Evolutionary conservation across 2,888 invertebrate species (phyloP).

Genomic region (Parasteatoda lunata): DNA sequence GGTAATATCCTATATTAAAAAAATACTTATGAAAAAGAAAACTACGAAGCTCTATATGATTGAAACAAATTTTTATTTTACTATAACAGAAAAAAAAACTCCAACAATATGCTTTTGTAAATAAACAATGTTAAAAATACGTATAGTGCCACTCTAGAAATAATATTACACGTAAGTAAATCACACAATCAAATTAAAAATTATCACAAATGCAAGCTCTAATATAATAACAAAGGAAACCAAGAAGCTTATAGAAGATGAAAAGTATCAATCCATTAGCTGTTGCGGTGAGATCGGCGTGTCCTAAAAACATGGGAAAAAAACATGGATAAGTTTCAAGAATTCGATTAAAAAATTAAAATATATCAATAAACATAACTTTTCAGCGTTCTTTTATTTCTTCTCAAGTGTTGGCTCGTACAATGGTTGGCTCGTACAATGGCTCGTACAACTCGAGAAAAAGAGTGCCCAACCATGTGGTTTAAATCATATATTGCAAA

Average conservation of each 20-base stretch:
- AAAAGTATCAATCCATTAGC: slow-evolving; percentile 63
- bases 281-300: slow-evolving; percentile 67
- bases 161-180: not conserved
- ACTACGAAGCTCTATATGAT: too few species aligned
- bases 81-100: slow-evolving; percentile 61
- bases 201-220: slow-evolving; percentile 6
- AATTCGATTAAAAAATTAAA: too few species aligned
- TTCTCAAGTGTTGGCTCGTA: too few species aligned
- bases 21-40: too few species aligned
- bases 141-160: not conserved
- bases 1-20: too few species aligned
- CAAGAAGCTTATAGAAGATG: slow-evolving; percentile 30
- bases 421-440: too few species aligned
- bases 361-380: too few species aligned
- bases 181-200: not conserved
- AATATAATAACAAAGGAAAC: not conserved
- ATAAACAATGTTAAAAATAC: not conserved
- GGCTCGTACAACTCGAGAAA: too few species aligned
- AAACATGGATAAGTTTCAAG: too few species aligned
- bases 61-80: slow-evolving; percentile 45
- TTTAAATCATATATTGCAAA: too few species aligned
- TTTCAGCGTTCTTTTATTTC: too few species aligned
- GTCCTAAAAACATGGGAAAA: slow-evolving; percentile 30
- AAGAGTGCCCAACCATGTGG: too few species aligned
- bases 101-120: slow-evolving; percentile 32